A percentile compares a stretch with the other conserved stretches of the same genome.
Conservation (phyloP, 64 coral and sea anemone genomes). For the Dendrophyllia cribrosa region DNA sequence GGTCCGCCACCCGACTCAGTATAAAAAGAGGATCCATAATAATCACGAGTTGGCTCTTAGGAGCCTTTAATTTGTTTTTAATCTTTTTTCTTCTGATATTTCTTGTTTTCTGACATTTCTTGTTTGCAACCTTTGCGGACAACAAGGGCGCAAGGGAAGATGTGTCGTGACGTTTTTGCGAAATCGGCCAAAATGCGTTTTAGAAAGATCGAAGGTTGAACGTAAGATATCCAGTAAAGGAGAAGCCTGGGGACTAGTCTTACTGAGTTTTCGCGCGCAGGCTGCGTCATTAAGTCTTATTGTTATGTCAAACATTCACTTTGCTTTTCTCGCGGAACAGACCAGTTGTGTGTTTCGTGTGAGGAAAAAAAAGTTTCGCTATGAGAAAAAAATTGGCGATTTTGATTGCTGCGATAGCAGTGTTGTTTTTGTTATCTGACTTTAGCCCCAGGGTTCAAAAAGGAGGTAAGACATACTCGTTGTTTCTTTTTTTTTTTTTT, state of each 20-base stretch:
- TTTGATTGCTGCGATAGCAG: not conserved
- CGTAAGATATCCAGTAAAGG: too few relatives aligned
- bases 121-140: too few relatives aligned
- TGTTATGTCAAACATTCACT: not conserved
- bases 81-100: too few relatives aligned
- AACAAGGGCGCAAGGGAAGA: too few relatives aligned
- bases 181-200: too few relatives aligned
- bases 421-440: not conserved
- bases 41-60: too few relatives aligned
- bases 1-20: too few relatives aligned
- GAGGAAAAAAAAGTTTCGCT: slow-evolving; percentile 7
- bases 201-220: not conserved
- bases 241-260: not conserved
- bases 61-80: too few relatives aligned
- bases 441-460: not conserved
- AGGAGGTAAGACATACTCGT: not conserved
- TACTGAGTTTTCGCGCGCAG: not conserved
- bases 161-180: too few relatives aligned
- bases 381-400: not conserved
- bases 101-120: too few relatives aligned
- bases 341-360: not conserved
- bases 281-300: not conserved
- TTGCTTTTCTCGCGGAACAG: not conserved
- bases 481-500: not conserved
- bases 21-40: too few relatives aligned